Evolutionary conservation across 2,113 vertebrate species (phyloP).

Genomic region (Procavia capensis): DNA sequence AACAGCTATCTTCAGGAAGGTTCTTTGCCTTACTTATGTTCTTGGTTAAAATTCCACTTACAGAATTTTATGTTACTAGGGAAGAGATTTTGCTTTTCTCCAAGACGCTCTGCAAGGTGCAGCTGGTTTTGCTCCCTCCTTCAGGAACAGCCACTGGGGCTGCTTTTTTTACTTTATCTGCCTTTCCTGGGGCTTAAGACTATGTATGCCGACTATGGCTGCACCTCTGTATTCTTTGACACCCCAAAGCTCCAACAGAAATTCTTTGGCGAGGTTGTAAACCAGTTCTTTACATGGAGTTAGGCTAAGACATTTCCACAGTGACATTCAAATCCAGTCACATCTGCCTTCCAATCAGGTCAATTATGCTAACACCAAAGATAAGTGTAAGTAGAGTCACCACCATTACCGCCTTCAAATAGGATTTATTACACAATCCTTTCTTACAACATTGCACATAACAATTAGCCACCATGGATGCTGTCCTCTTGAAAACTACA

Average conservation of each 20-base stretch:
- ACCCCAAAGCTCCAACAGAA: not conserved
- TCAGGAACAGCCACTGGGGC: not conserved
- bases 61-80: not conserved
- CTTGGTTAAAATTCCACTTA: not conserved
- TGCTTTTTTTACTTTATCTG: too few relatives aligned
- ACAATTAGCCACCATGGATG: not conserved
- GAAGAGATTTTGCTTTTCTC: not conserved
- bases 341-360: not conserved
- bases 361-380: not conserved
- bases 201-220: not conserved
- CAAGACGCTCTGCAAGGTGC: not conserved
- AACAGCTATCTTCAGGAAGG: not conserved
- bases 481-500: constrained; percentile 18
- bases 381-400: not conserved
- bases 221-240: not conserved
- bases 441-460: not conserved
- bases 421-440: not conserved
- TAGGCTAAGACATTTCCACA: not conserved
- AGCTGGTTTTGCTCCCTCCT: not conserved
- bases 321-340: not conserved
- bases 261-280: not conserved
- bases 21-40: not conserved
- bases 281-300: not conserved
- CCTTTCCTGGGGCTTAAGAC: not conserved
- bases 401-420: not conserved